phyloP scores from a whole-genome alignment of 2,113 vertebrate species.

The Gymnogyps californianus region DNA sequence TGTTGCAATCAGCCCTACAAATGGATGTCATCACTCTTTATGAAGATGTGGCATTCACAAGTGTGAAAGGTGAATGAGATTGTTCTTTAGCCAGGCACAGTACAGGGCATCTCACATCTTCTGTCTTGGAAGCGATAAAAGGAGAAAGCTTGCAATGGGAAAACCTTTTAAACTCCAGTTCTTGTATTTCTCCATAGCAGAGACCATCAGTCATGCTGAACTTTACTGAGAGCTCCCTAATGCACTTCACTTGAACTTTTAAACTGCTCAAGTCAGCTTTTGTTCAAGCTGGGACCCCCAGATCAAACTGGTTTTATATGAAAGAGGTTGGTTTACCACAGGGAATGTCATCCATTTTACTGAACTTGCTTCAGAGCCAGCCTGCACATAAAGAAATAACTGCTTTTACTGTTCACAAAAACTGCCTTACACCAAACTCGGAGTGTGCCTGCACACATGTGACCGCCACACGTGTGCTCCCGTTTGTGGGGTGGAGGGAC shows the following conservation, averaged over 20 bases:
- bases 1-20: neutral
- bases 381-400: neutral
- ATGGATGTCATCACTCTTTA: neutral
- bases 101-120: neutral
- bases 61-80: neutral
- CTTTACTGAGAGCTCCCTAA: neutral
- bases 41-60: neutral
- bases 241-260: neutral
- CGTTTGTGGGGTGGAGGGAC: accelerated
- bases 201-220: neutral
- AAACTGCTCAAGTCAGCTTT: neutral
- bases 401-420: neutral
- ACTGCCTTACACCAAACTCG: neutral
- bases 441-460: accelerated
- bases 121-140: neutral
- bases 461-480: neutral
- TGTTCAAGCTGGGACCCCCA: neutral
- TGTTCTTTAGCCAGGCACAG: neutral
- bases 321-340: neutral
- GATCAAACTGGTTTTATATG: neutral
- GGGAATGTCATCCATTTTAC: neutral
- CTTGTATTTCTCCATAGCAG: neutral
- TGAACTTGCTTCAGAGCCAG: neutral
- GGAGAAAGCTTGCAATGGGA: neutral
- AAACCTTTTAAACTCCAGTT: neutral